These are phyloP conservation scores for Mellivora capensis DNA, from an alignment of 2,113 vertebrate species.

Conservation along the genomic window DNA sequence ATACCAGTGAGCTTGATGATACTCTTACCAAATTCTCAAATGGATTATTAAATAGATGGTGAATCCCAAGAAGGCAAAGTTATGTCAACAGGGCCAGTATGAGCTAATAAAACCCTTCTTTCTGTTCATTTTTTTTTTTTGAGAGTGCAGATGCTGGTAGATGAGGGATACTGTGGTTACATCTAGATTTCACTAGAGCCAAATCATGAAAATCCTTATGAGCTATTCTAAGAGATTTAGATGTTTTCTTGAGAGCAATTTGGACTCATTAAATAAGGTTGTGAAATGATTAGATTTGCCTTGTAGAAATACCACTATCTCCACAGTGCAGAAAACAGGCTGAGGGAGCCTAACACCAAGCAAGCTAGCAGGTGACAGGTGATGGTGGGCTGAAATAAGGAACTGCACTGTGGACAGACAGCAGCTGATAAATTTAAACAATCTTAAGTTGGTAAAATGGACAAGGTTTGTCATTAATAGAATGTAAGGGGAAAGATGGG, in stretches of 20 bases:
- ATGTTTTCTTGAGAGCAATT: neutral
- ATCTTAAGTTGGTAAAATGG: neutral
- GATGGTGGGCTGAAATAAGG: neutral
- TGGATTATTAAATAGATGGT: neutral
- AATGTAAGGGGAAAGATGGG: neutral
- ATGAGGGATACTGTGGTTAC: neutral
- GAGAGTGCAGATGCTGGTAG: neutral
- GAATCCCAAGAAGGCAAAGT: neutral
- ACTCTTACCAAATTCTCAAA: neutral
- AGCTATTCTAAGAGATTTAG: neutral
- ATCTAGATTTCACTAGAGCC: neutral
- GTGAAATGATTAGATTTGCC: neutral
- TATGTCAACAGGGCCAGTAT: neutral
- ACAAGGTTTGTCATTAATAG: neutral
- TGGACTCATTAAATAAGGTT: neutral
- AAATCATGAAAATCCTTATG: neutral
- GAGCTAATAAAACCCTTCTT: neutral
- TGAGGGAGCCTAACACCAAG: neutral
- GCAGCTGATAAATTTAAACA: neutral
- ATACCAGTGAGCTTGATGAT: neutral
- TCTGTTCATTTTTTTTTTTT: neutral
- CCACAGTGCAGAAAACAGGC: neutral
- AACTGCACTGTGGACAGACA: neutral
- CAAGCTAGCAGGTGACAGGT: neutral
- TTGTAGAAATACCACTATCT: neutral